Base-by-base conservation (phyloP, 2,888 invertebrate genomes). In the Bellardia pandia region DNA sequence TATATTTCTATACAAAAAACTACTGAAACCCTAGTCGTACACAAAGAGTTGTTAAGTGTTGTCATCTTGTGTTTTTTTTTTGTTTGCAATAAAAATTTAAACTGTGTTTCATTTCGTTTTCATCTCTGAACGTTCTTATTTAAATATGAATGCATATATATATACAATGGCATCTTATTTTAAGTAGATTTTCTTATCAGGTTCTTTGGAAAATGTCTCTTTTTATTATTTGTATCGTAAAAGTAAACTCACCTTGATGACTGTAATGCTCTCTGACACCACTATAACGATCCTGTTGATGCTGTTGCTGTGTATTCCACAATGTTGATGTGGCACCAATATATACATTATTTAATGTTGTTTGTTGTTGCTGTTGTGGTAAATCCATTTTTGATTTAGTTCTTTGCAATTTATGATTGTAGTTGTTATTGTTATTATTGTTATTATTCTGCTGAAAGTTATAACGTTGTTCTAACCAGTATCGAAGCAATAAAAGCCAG, bases 271-370 rank as follows among this genome's bases (percentile, higher is more conserved):
- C 92, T 78, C 91, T 88, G 87, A 91, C 90, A 48, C 80, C 84
- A 60, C 87, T 76, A 62, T 85, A 88, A 45, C 87, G 87, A 64
- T 87, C 87, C 51, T 86, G 86, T 90, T 93, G 93, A 88, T 92
- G 93, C 45, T 86, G 86, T 90, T 93, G 93, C 89, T 92, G 93
- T 48, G 93, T 91, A 88, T 93, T 93, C 93, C 93, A 93, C 88
- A 93, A 90, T 83, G 93, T 93, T 84, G 93, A 93, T 75, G 93
- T 93, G 81, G 93, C 93, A 8, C 93, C 93, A 89, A 92, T 90
- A 66, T 91, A 91, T 48, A 93, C 91, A 85, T 93, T 93, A 89
- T 93, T 93, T 85, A 91, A 82, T 9, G 91, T 90, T 14, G 92
- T 91, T 13, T 86, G 83, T 40, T 86, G 86, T 30, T 86, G 83